phyloP scores from a whole-genome alignment of 1,140 invertebrate genomes.

The Neocloeon triangulifer region DNA sequence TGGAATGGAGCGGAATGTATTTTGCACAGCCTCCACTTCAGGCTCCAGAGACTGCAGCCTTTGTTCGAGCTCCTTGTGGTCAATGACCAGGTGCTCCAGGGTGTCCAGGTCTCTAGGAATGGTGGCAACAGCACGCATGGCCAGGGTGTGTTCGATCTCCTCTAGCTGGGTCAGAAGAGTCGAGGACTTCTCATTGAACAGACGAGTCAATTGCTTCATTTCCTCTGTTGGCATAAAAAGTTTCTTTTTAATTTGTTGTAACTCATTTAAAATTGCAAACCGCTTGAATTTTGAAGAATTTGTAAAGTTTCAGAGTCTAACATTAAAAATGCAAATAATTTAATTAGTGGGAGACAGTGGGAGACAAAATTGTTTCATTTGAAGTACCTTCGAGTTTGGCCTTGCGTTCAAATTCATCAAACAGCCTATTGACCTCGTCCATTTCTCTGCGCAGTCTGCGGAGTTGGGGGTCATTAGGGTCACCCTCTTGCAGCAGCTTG shows the following conservation, averaged over 20 bases:
- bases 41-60: constrained; percentile 40
- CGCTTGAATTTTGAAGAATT: too few species aligned
- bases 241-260: too few species aligned
- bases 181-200: constrained; percentile 66
- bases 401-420: constrained; percentile 78
- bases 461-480: constrained; percentile 79
- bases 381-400: constrained; percentile 50
- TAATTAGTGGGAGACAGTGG: constrained; percentile 2
- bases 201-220: constrained; percentile 62
- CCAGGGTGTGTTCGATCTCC: constrained; percentile 62
- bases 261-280: too few species aligned
- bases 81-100: constrained; percentile 62
- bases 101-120: constrained; percentile 67
- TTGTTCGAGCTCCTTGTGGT: constrained; percentile 73
- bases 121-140: constrained; percentile 50
- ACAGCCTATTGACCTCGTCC: constrained; percentile 84
- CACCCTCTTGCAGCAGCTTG: constrained; percentile 79
- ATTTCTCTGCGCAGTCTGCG: constrained; percentile 72
- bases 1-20: constrained; percentile 57
- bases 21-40: constrained; percentile 61
- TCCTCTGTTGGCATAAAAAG: constrained; percentile 36
- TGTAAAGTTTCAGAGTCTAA: not conserved
- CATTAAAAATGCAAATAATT: too few species aligned
- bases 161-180: constrained; percentile 59
- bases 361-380: constrained; percentile 6